Base-by-base conservation (phyloP, 53 echinoderm and acorn worm genomes). In the Antedon mediterranea region DNA sequence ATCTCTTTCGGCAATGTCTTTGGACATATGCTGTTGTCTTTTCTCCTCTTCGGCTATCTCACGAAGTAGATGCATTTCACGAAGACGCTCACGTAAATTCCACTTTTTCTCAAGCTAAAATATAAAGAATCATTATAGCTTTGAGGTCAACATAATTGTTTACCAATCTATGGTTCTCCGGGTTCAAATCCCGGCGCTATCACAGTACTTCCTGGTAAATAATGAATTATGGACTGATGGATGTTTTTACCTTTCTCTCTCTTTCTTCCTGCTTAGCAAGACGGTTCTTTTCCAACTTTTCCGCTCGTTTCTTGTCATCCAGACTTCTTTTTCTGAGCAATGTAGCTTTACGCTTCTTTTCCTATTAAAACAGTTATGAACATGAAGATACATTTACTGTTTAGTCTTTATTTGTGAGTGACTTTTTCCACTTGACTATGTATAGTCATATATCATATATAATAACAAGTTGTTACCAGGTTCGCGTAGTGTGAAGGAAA, bases 81-180 rank as follows among this genome's bases (percentile, higher is more conserved):
- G 73, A 41, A 83, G 72, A 18, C 31, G 32, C 42, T 83, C 73
- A 29, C 78, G 78, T 31, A 77, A 73, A 72, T 78, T 83, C 83
- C 83, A 83, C 34, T 83, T 77, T 28, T 83, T 72, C 72, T 78
- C 78, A 31, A 83, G 34, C 83, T 83, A 31, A 31, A 32, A 57
- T 18, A 57, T 37, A n/a, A n/a, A n/a, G n/a, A n/a, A n/a, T n/a
- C n/a, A n/a, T n/a, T n/a, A n/a, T n/a, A n/a, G n/a, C n/a, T n/a
- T n/a, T n/a, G n/a, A n/a, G n/a, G n/a, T n/a, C n/a, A n/a, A n/a
- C 37, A 37, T 37, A 6, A 37, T 11, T 37, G 4, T 37, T 4
- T 37, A 37, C 37, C 37, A 37, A 4, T n/a, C n/a, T n/a, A n/a
- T n/a, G n/a, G n/a, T n/a, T n/a, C n/a, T n/a, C n/a, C n/a, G n/a